Percentiles rank a stretch among this genome's conserved stretches.
Evolutionary conservation across 1,140 invertebrate genomes (phyloP).

Genomic region (Amyelois transitella): DNA sequence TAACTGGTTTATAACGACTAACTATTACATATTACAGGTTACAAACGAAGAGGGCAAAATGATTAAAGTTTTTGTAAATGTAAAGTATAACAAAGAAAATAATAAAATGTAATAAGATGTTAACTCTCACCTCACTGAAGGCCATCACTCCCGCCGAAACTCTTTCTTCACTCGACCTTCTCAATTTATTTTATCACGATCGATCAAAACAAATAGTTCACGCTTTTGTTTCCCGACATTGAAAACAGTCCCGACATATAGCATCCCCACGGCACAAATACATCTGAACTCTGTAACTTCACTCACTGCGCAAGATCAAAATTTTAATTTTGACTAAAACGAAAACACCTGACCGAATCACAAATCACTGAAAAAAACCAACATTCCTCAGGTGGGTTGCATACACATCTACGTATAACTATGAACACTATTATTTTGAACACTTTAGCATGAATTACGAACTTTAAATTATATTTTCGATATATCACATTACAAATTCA

Average conservation of each 20-base stretch:
- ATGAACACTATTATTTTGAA: slow-evolving; percentile 31
- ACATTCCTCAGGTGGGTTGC: slow-evolving; percentile 75
- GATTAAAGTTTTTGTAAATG: neutral
- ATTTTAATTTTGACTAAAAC: slow-evolving; percentile 69
- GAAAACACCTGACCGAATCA: slow-evolving; percentile 75
- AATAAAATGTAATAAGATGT: slow-evolving; percentile 11
- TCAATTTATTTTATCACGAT: slow-evolving; percentile 67
- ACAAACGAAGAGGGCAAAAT: neutral
- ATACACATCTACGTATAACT: slow-evolving; percentile 49
- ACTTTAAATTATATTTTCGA: slow-evolving; percentile 38
- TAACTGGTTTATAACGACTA: neutral
- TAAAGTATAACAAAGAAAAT: neutral
- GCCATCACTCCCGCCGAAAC: slow-evolving; percentile 70
- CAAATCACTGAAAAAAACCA: slow-evolving; percentile 75
- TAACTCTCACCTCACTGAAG: slow-evolving; percentile 72
- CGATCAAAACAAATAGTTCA: slow-evolving; percentile 75
- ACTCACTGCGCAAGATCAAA: slow-evolving; percentile 74
- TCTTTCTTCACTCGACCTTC: slow-evolving; percentile 57
- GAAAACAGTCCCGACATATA: slow-evolving; percentile 71
- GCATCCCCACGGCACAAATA: slow-evolving; percentile 70
- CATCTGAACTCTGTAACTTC: slow-evolving; percentile 68
- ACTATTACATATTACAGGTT: neutral
- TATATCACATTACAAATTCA: slow-evolving; percentile 48
- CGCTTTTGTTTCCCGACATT: slow-evolving; percentile 73
- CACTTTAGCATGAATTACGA: slow-evolving; percentile 43